Evolutionary conservation across 2,888 invertebrate species (phyloP).

Genomic region (Sialis lutaria): DNA sequence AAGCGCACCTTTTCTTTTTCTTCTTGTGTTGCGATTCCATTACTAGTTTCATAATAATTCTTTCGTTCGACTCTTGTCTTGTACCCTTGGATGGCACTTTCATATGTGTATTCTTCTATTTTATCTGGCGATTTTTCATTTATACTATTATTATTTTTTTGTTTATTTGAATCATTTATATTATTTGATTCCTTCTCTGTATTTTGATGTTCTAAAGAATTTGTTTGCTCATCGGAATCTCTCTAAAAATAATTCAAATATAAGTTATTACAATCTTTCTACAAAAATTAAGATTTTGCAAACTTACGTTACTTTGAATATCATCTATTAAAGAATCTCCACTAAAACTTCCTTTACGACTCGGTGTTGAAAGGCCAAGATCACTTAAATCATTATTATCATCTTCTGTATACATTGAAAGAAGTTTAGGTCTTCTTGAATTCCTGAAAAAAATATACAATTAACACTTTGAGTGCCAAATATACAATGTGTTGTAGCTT

Average conservation of each 20-base stretch:
- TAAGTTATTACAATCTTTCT: not conserved
- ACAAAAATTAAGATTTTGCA: no score
- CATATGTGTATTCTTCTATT: constrained; percentile 69
- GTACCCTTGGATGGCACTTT: constrained; percentile 74
- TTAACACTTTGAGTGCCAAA: not conserved
- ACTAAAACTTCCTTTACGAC: constrained; percentile 13
- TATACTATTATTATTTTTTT: constrained; percentile 12
- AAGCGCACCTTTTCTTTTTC: not conserved
- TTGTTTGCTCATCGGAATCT: constrained; percentile 1
- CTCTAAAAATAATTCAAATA: not conserved
- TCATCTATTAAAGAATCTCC: constrained; percentile 19
- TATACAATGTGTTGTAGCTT: no score
- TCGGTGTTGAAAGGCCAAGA: constrained; percentile 41
- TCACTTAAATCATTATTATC: constrained; percentile 73
- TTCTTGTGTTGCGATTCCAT: not conserved
- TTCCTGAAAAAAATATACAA: constrained; percentile 20
- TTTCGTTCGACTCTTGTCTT: constrained; percentile 48
- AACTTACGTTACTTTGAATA: constrained; percentile 17
- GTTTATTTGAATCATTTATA: not conserved
- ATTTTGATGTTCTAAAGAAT: not conserved
- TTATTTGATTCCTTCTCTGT: constrained; percentile 1
- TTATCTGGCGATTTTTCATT: constrained; percentile 33
- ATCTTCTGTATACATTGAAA: constrained; percentile 57
- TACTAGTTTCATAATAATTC: constrained; percentile 1
- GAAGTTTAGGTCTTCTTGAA: constrained; percentile 37